Base-by-base conservation (phyloP, 2,888 invertebrate genomes). In the Hyposoter dolosus region DNA sequence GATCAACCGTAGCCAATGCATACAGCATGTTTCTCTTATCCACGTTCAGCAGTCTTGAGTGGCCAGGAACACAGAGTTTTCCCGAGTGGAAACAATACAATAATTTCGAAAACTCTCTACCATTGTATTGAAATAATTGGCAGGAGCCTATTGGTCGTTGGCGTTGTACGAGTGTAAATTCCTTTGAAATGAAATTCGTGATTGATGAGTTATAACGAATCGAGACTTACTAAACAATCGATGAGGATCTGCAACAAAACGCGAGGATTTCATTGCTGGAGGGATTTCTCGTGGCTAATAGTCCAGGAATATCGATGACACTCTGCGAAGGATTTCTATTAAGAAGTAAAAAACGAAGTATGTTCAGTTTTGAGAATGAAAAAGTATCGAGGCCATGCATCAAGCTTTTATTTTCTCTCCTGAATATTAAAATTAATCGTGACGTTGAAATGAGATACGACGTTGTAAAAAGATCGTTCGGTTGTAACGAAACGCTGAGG, bases 41-140 rank as follows among this genome's bases (percentile, higher is more conserved):
- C 53, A 68, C 66, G 82, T 80, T 71, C 82, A 28, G 65, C 35
- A 35, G 35, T 79, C 78, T 32, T 82, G 75, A 83, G 65, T 76
- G 71, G 65, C 40, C 45, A 19, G 32, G 32, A 35, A 65, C 19
- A 17, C 63, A 45, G 45, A 72, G 68, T 76, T 80, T 28, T 10
- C 43, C n/a, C 35, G 50, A 50, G 50, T 60, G 79, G 23, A 78
- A 83, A 32, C 68, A 63, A 47, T 50, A 69, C 40, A 75, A 53
- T 23, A 53, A n/a, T 53, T 17, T n/a, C n/a, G 35, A 47, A 68
- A 69, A 47, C 35, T 77, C 66, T 23, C 1, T 40, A 6, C 35
- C 23, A 23, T 23, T 40, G 43, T 47, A 69, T 43, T 28, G 53
- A 43, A 56, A 69, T 50, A 56, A 69, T 78, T 28, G 40, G 32